A percentile compares a stretch with the other conserved stretches of the same genome.
These are phyloP conservation scores for Andricus curvator DNA, from an alignment of 2,888 invertebrate species.

Conservation along the genomic window DNA sequence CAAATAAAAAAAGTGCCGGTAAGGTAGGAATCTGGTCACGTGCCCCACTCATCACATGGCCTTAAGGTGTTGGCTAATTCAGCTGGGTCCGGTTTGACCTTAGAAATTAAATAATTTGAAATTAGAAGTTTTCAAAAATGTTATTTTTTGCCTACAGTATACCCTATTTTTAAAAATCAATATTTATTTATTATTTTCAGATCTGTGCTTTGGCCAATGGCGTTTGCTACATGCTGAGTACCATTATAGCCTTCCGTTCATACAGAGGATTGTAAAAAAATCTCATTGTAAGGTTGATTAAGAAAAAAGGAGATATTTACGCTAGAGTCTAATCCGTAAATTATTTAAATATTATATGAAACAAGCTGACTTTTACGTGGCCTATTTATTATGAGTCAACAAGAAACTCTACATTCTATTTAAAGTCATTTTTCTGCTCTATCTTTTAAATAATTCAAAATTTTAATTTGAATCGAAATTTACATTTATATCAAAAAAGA, in stretches of 20 bases:
- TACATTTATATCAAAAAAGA: background rate
- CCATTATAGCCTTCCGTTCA: constrained; percentile 87
- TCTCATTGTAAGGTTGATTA: background rate
- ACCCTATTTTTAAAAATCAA: background rate
- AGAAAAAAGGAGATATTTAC: background rate
- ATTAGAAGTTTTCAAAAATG: background rate
- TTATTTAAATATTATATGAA: background rate
- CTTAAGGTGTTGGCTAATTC: too few relatives aligned
- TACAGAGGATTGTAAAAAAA: constrained; percentile 85
- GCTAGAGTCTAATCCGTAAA: background rate
- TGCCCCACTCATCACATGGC: too few relatives aligned
- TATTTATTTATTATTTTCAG: constrained; percentile 79
- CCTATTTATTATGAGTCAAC: background rate
- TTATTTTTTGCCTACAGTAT: too few relatives aligned
- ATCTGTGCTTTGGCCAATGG: constrained; percentile 87
- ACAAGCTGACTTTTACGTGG: background rate
- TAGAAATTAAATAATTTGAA: constrained; percentile 1
- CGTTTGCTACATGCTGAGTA: constrained; percentile 86
- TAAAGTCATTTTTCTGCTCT: background rate
- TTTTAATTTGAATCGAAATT: background rate
- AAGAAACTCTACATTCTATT: background rate
- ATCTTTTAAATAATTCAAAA: too few relatives aligned
- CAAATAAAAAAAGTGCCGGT: too few relatives aligned
- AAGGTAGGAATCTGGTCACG: too few relatives aligned
- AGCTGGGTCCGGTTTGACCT: too few relatives aligned